A percentile compares a stretch with the other conserved stretches of the same genome.
These are phyloP conservation scores for Semnornis frantzii DNA, from an alignment of 2,113 vertebrate genomes.

Conservation along the genomic window DNA sequence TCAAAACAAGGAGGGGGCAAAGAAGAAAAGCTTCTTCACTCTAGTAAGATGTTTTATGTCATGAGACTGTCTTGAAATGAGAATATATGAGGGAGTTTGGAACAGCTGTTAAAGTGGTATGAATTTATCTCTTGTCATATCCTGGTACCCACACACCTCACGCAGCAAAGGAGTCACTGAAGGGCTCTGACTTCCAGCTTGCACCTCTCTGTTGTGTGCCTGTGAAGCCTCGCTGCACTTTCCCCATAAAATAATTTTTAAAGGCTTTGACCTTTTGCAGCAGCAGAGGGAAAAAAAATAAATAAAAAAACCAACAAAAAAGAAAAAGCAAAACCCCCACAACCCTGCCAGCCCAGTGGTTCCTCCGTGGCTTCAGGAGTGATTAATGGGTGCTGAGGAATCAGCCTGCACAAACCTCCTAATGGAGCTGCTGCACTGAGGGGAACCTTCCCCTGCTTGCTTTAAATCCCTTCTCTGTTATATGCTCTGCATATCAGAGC, in stretches of 20 bases:
- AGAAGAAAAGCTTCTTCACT: neutral
- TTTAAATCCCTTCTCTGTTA: neutral
- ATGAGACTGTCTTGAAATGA: neutral
- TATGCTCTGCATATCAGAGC: fast-evolving
- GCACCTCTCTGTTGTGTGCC: fast-evolving
- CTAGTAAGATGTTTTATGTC: neutral
- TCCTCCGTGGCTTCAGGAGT: fast-evolving
- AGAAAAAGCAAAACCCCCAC: neutral
- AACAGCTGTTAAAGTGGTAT: no score
- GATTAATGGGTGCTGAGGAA: fast-evolving
- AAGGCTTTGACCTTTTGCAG: neutral
- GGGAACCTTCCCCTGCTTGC: neutral
- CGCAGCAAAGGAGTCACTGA: fast-evolving
- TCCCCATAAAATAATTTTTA: neutral
- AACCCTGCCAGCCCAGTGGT: neutral
- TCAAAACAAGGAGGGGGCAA: neutral
- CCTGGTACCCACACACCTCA: fast-evolving
- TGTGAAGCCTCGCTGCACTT: fast-evolving
- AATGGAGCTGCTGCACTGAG: neutral
- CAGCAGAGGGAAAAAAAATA: neutral
- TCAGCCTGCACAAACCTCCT: fast-evolving
- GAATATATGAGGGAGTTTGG: neutral
- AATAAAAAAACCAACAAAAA: no score
- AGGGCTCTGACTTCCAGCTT: neutral
- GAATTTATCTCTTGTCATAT: fast-evolving